Evolutionary conservation across 1,140 invertebrate genomes (phyloP).

Genomic region (Neodiprion virginianus): DNA sequence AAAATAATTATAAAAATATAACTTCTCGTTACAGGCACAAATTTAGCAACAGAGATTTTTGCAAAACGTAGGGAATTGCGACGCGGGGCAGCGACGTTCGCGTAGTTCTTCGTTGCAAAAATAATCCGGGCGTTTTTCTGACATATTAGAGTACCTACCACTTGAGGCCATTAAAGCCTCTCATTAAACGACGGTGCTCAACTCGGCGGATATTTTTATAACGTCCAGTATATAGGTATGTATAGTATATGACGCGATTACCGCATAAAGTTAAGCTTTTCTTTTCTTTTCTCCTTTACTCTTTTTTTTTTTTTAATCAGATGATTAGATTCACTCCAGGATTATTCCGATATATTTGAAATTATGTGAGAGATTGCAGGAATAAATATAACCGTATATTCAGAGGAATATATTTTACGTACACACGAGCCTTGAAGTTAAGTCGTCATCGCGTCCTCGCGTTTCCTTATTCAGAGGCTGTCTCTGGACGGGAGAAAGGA

Average conservation of each 20-base stretch:
- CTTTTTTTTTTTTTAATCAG: too few species aligned
- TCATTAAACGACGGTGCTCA: slow-evolving; percentile 7
- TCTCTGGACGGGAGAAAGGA: not conserved
- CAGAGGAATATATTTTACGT: too few species aligned
- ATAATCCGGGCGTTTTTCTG: slow-evolving; percentile 3
- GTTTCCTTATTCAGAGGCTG: not conserved
- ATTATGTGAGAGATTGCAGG: too few species aligned
- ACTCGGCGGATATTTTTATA: not conserved
- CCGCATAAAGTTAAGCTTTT: too few species aligned
- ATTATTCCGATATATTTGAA: too few species aligned
- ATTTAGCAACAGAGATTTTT: not conserved
- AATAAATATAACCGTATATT: too few species aligned
- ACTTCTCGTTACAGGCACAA: not conserved
- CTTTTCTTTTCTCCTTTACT: too few species aligned
- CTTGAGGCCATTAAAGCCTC: slow-evolving; percentile 1
- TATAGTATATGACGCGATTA: too few species aligned
- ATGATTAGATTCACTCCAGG: too few species aligned
- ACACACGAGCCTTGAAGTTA: not conserved
- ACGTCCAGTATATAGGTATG: too few species aligned
- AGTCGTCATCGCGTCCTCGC: not conserved
- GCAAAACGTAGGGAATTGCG: too few species aligned
- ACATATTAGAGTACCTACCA: not conserved
- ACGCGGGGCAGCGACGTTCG: not conserved
- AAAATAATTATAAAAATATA: not conserved
- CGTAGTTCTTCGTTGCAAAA: not conserved